These are phyloP conservation scores for Takifugu flavidus DNA, from an alignment of 2,113 vertebrate genomes.

Conservation along the genomic window DNA sequence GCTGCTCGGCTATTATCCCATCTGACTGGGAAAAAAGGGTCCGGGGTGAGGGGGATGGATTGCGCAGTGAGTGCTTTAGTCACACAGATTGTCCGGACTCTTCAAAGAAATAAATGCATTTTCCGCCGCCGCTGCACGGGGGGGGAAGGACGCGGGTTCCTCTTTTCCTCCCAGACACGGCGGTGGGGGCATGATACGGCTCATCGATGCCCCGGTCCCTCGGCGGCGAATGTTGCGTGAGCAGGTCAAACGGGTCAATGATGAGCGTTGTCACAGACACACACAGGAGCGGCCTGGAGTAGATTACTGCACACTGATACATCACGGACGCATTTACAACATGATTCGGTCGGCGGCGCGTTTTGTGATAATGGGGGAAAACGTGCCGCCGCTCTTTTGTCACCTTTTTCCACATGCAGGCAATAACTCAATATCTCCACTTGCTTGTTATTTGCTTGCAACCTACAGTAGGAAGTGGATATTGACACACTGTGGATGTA, in stretches of 20 bases:
- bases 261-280: constrained; percentile 10
- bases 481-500: constrained; percentile 4
- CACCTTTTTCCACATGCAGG: no score
- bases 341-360: neutral
- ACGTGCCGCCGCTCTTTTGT: no score
- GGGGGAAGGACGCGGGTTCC: constrained; percentile 56
- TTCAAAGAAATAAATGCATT: constrained; percentile 72
- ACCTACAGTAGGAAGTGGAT: neutral
- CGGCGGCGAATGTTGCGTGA: constrained; percentile 27
- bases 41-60: constrained; percentile 71
- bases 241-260: constrained; percentile 48
- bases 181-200: constrained; percentile 52
- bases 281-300: constrained; percentile 10
- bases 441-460: neutral
- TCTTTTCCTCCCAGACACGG: constrained; percentile 55
- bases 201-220: constrained; percentile 47
- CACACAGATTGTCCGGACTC: constrained; percentile 70
- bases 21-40: constrained; percentile 69
- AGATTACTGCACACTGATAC: constrained; percentile 22
- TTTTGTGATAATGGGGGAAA: no score
- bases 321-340: neutral
- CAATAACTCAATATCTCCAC: no score
- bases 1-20: constrained; percentile 75
- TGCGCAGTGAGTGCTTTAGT: constrained; percentile 76
- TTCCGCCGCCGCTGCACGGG: constrained; percentile 47